phyloP scores from a whole-genome alignment of 2,888 invertebrate genomes.

The Cancer borealis region DNA sequence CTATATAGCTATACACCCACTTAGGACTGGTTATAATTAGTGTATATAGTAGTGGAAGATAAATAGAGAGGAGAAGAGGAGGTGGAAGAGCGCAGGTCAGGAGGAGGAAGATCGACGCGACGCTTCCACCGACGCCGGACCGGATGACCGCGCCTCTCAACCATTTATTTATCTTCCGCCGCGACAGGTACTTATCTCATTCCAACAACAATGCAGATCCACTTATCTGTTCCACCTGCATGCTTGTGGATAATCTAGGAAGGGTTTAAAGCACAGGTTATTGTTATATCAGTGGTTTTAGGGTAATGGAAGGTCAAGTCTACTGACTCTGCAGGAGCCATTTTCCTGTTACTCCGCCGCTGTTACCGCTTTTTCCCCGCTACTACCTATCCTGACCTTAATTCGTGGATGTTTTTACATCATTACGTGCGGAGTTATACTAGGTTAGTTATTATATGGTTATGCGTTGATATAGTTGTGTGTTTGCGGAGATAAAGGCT shows the following conservation, averaged over 20 bases:
- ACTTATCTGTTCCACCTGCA: neutral
- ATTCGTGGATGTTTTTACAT: neutral
- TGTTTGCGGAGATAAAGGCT: too few species aligned
- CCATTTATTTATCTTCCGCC: neutral
- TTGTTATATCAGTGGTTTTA: neutral
- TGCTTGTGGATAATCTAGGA: neutral
- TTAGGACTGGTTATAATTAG: too few species aligned
- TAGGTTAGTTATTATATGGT: neutral
- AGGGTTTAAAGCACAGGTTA: neutral
- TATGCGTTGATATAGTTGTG: too few species aligned
- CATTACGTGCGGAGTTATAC: neutral
- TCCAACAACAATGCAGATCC: neutral
- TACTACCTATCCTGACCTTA: neutral
- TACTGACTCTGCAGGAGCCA: neutral
- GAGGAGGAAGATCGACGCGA: constrained; percentile 44
- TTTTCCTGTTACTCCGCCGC: constrained; percentile 30
- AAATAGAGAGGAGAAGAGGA: neutral
- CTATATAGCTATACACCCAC: too few species aligned
- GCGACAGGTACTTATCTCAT: constrained; percentile 11
- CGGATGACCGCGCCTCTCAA: constrained; percentile 35
- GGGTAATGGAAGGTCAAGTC: neutral
- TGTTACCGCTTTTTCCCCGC: neutral
- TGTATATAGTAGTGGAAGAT: too few species aligned
- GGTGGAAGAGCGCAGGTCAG: constrained; percentile 46
- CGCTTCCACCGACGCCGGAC: constrained; percentile 9